Base-by-base conservation (phyloP, 2,113 vertebrate genomes). In the Morone saxatilis region DNA sequence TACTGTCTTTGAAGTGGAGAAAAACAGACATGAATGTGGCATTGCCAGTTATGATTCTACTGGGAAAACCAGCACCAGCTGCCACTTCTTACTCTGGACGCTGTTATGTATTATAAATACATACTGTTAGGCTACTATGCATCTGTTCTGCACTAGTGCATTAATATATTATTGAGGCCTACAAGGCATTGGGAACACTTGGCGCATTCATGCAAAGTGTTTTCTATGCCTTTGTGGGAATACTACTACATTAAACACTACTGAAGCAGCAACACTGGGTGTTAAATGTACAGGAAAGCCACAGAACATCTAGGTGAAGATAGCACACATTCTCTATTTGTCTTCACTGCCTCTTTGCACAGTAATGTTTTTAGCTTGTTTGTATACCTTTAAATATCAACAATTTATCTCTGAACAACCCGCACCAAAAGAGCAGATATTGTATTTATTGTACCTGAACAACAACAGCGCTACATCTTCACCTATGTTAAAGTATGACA, bases 71-170 rank as follows among this genome's bases (percentile, higher is more conserved):
- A 62, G 45, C 65, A 78, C 25, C 78, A 78, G 76, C 73, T 81
- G 67, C 56, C 61, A 31, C 1, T 72, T 81, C 41, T 72, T 79
- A 76, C 71, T 73, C 45, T 76, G 36, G 77, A 69, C 6, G 4
- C 45, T 74, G 53, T 59, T 66, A 85, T 78, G 57, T 78, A 74
- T 84, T 86, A 89, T 80, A 76, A 87, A 89, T 82, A 75, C 60
- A 77, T 69, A 31, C 31, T 2, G 31, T 1, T 31, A 72, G 61
- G 40, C 54, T 71, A 31, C 74, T 61, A 56, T 76, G 62, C 61
- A 74, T 84, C 83, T 80, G 80, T 76, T 81, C 75, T 77, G 48
- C 63, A 81, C 54, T 40, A 43, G 48, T 68, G 60, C 80, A 62
- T 20, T 74, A 19, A 87, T 85, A 41, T 45, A 86, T 80, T 75